A percentile compares a stretch with the other conserved stretches of the same genome.
Evolutionary conservation across 2,797 vertebrate species (phyloP).

Genomic region (Anguilla obscura): DNA sequence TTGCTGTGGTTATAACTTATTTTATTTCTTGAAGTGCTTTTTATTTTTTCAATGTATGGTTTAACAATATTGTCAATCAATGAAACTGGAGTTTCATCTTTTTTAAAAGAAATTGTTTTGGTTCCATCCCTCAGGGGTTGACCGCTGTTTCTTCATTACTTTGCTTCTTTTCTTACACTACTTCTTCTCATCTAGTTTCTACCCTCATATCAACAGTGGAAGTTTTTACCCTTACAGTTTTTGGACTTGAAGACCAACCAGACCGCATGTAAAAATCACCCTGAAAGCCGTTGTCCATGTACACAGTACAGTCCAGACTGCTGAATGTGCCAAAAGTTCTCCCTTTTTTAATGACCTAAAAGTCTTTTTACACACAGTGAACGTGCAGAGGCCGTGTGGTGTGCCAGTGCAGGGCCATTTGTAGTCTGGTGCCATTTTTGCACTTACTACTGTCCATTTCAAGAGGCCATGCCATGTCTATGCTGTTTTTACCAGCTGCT

Average conservation of each 20-base stretch:
- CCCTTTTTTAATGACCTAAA: not conserved
- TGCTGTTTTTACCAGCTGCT: not conserved
- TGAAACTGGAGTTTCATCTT: not conserved
- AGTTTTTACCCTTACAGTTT: constrained; percentile 25
- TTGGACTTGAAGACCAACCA: not conserved
- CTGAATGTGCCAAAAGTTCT: constrained; percentile 8
- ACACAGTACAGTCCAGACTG: not conserved
- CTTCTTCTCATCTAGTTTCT: constrained; percentile 4
- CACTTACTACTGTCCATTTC: not conserved
- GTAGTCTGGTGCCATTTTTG: not conserved
- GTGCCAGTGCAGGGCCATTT: not conserved
- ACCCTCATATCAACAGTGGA: not conserved
- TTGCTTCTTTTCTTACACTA: not conserved
- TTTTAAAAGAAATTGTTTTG: not conserved
- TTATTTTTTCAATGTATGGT: not conserved
- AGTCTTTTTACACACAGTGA: not conserved
- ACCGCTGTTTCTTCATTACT: not conserved
- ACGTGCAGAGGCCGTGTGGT: not conserved
- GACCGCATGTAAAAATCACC: not conserved
- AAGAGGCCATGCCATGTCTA: not conserved
- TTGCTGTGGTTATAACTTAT: not conserved
- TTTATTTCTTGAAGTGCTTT: not conserved
- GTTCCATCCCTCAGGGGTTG: not conserved
- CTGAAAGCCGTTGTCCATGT: not conserved
- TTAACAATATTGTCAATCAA: not conserved